Percentiles rank a stretch among this genome's conserved stretches.
Evolutionary conservation across 2,888 invertebrate genomes (phyloP).

Genomic region (Xylota segnis): DNA sequence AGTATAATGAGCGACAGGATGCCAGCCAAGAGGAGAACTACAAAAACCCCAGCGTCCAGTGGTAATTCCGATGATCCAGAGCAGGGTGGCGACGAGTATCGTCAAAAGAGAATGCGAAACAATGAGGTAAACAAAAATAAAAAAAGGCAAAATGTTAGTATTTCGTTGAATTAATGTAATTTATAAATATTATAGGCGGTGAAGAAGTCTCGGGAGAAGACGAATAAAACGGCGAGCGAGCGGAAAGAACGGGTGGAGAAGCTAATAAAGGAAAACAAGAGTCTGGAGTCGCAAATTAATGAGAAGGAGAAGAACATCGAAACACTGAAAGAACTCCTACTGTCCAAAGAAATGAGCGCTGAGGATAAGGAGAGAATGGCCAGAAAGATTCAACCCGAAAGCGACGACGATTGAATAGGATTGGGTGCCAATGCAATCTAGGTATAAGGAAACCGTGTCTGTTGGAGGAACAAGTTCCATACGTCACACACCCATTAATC

Average conservation of each 20-base stretch:
- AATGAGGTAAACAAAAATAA: slow-evolving; percentile 81
- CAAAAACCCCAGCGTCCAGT: slow-evolving; percentile 73
- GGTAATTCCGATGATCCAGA: slow-evolving; percentile 80
- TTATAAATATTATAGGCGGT: slow-evolving; percentile 81
- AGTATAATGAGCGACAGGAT: slow-evolving; percentile 82
- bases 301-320: slow-evolving; percentile 80
- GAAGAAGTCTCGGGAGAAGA: slow-evolving; percentile 83
- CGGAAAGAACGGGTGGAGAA: slow-evolving; percentile 82
- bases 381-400: slow-evolving; percentile 80
- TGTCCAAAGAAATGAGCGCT: slow-evolving; percentile 78
- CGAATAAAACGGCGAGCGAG: slow-evolving; percentile 82
- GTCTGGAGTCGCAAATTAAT: slow-evolving; percentile 80
- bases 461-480: too few relatives aligned
- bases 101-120: slow-evolving; percentile 83
- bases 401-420: slow-evolving; percentile 78
- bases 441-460: too few relatives aligned
- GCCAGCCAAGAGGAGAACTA: slow-evolving; percentile 83
- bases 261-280: slow-evolving; percentile 80
- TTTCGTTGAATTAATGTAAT: background rate
- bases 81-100: slow-evolving; percentile 80
- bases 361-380: slow-evolving; percentile 79
- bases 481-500: too few relatives aligned
- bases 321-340: slow-evolving; percentile 80
- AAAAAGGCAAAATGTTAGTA: slow-evolving; percentile 55
- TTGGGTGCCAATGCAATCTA: too few relatives aligned